These are phyloP conservation scores for Neomorphus geoffroyi DNA, from an alignment of 2,797 vertebrate genomes.

Conservation along the genomic window DNA sequence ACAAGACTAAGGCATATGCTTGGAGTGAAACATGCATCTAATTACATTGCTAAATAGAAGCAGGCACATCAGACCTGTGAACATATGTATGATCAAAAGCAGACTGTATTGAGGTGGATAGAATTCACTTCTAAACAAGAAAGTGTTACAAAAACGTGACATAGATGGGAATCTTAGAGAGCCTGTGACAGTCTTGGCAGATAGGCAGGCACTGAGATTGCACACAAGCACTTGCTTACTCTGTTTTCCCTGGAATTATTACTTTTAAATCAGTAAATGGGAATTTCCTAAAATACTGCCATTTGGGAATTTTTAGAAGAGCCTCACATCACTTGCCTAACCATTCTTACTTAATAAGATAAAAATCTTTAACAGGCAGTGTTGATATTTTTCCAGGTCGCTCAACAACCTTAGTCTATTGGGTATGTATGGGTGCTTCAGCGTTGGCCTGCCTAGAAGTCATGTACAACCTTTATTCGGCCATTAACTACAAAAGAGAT, in stretches of 20 bases:
- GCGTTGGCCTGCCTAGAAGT: neutral
- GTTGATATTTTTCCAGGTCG: neutral
- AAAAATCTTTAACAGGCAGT: neutral
- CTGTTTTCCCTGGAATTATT: neutral
- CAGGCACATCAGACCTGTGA: neutral
- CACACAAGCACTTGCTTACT: neutral
- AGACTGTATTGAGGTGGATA: neutral
- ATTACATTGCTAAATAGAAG: neutral
- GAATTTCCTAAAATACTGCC: neutral
- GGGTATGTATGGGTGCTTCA: too few species aligned
- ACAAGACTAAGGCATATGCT: neutral
- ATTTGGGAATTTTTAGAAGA: neutral
- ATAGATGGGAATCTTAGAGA: neutral
- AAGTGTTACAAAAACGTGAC: neutral
- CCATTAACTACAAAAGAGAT: neutral
- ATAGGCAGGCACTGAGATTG: neutral
- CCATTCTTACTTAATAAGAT: neutral
- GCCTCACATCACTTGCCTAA: neutral
- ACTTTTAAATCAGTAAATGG: neutral
- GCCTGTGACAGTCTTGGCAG: neutral
- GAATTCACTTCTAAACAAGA: neutral
- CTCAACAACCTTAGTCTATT: neutral
- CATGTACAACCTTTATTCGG: neutral
- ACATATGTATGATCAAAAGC: rapidly evolving
- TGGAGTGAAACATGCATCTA: neutral